Evolutionary conservation across 1,140 invertebrate genomes (phyloP).

Genomic region (Maconellicoccus hirsutus): DNA sequence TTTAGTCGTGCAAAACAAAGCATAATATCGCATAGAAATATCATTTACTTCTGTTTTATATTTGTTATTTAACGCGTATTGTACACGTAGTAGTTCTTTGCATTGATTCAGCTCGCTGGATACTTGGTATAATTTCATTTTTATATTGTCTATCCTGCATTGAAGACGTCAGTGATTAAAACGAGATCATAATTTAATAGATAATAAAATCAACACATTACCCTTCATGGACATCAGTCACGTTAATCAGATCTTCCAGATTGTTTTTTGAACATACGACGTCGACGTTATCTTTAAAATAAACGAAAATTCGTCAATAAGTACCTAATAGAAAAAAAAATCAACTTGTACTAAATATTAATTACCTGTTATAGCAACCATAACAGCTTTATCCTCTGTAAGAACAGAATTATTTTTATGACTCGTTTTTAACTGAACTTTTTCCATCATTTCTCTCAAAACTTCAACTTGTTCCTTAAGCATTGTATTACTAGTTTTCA

Average conservation of each 20-base stretch:
- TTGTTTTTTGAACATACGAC: not conserved
- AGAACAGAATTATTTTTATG: not conserved
- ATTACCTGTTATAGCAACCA: not conserved
- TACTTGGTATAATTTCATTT: not conserved
- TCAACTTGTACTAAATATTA: not conserved
- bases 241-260: not conserved
- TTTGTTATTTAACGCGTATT: constrained; percentile 5
- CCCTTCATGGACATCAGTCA: not conserved
- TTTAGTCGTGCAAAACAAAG: too few species aligned
- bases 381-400: not conserved
- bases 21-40: not conserved
- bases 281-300: not conserved
- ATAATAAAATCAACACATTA: not conserved
- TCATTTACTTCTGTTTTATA: not conserved
- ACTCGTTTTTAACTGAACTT: not conserved
- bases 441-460: not conserved
- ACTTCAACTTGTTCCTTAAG: not conserved
- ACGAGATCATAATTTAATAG: not conserved
- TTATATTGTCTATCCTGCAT: not conserved
- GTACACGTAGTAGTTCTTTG: not conserved
- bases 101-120: not conserved
- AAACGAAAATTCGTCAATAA: not conserved
- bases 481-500: not conserved
- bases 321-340: not conserved
- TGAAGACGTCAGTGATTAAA: not conserved